Evolutionary conservation across 2,888 invertebrate species (phyloP).

Genomic region (Xylocampa areola): DNA sequence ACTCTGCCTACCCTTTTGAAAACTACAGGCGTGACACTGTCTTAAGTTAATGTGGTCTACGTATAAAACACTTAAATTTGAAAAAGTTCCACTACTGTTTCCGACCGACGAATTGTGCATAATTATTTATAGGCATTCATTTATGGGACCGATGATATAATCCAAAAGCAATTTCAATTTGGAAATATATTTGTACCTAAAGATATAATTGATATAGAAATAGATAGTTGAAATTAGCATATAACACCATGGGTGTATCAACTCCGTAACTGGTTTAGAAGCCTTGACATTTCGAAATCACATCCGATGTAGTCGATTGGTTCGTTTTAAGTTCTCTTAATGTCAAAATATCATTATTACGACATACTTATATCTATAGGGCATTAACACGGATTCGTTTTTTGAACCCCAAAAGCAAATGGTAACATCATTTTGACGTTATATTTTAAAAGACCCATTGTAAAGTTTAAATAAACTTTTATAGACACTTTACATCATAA

Average conservation of each 20-base stretch:
- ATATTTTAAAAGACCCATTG: too few relatives aligned
- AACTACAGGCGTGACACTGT: too few relatives aligned
- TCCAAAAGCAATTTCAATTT: constrained; percentile 36
- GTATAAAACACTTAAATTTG: too few relatives aligned
- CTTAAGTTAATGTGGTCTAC: too few relatives aligned
- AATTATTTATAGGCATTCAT: background rate
- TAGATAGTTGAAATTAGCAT: constrained; percentile 54
- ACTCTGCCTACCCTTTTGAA: too few relatives aligned
- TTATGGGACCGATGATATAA: constrained; percentile 1
- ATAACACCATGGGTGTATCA: constrained; percentile 62
- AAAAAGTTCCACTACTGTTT: too few relatives aligned
- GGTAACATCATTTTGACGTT: too few relatives aligned
- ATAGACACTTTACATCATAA: too few relatives aligned
- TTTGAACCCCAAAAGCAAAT: too few relatives aligned
- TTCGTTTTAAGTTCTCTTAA: constrained; percentile 28
- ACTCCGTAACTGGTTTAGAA: constrained; percentile 66
- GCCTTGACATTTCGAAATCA: constrained; percentile 71
- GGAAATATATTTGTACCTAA: constrained; percentile 30
- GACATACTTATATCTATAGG: constrained; percentile 11
- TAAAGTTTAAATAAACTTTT: constrained; percentile 6
- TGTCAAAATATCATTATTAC: constrained; percentile 25
- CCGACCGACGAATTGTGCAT: too few relatives aligned
- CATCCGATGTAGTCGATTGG: constrained; percentile 54
- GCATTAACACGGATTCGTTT: constrained; percentile 1
- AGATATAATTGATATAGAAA: constrained; percentile 52